Conservation (phyloP, 2,888 invertebrate species). For the Agriopis leucophaearia region DNA sequence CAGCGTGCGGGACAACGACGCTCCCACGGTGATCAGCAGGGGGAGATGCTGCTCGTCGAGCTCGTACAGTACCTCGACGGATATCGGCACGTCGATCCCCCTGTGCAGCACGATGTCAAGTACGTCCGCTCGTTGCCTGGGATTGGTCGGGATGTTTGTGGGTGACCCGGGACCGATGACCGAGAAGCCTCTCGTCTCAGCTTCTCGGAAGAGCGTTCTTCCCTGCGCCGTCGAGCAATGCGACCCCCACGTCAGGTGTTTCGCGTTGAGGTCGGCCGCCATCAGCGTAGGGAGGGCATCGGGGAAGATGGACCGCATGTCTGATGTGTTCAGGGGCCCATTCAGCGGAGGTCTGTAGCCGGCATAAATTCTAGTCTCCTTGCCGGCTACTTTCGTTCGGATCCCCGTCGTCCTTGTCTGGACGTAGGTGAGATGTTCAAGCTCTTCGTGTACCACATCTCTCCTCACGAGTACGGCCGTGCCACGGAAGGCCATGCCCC, state of each 20-base stretch:
- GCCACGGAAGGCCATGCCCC: not conserved
- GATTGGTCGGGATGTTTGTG: not conserved
- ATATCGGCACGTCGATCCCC: not conserved
- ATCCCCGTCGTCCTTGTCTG: not conserved
- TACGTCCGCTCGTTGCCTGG: not conserved
- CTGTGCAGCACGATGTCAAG: not conserved
- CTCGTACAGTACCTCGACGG: not conserved
- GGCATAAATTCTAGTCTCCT: conserved; percentile 1
- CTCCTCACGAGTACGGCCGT: conserved; percentile 15
- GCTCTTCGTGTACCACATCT: conserved; percentile 18
- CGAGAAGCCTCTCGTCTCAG: not conserved
- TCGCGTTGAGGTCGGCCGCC: conserved; percentile 5
- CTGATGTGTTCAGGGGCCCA: not conserved
- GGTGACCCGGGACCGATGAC: conserved; percentile 1
- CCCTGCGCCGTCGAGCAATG: not conserved
- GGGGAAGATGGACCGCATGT: not conserved
- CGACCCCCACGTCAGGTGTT: conserved; percentile 13
- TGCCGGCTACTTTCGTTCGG: not conserved
- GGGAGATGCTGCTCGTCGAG: conserved; percentile 12
- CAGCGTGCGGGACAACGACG: no score
- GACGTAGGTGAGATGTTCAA: not conserved
- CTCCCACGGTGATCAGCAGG: not conserved
- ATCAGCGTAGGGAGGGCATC: not conserved
- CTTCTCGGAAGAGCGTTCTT: not conserved
- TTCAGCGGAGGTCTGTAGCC: conserved; percentile 14